Evolutionary conservation across 2,888 invertebrate genomes (phyloP).

Genomic region (Lithophane leautieri): DNA sequence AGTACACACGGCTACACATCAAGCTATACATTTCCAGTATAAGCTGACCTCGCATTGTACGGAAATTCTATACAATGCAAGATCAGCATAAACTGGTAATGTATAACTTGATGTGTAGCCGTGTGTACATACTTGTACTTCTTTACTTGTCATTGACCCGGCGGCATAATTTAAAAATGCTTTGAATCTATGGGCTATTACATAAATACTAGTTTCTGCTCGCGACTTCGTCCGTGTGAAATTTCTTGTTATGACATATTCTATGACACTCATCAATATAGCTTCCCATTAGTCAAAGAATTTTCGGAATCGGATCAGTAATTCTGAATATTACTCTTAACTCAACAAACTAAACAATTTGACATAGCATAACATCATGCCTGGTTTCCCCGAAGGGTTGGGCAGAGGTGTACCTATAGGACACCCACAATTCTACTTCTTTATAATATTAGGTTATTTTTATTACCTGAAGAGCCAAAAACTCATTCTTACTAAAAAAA

Average conservation of each 20-base stretch:
- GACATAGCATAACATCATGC: background rate
- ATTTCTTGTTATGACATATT: background rate
- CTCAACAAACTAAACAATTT: background rate
- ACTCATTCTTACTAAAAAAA: background rate
- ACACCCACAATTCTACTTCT: background rate
- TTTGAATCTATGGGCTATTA: background rate
- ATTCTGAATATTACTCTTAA: no score
- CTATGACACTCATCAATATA: background rate
- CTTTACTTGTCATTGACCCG: slow-evolving; percentile 32
- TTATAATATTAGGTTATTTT: background rate
- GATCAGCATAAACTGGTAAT: no score
- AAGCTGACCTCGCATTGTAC: no score
- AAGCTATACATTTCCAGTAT: no score
- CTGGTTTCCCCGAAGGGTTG: no score
- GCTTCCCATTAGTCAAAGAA: background rate
- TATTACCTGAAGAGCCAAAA: background rate
- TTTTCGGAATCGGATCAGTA: background rate
- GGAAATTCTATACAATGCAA: no score
- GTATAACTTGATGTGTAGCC: no score
- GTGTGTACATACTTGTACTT: slow-evolving; percentile 14
- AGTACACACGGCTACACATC: no score
- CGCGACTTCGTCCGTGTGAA: background rate
- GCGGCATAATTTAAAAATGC: background rate
- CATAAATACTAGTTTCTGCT: background rate
- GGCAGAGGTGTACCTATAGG: no score